These are phyloP conservation scores for Zaprionus gabonicus DNA, from an alignment of 1,140 invertebrate genomes.

Conservation along the genomic window DNA sequence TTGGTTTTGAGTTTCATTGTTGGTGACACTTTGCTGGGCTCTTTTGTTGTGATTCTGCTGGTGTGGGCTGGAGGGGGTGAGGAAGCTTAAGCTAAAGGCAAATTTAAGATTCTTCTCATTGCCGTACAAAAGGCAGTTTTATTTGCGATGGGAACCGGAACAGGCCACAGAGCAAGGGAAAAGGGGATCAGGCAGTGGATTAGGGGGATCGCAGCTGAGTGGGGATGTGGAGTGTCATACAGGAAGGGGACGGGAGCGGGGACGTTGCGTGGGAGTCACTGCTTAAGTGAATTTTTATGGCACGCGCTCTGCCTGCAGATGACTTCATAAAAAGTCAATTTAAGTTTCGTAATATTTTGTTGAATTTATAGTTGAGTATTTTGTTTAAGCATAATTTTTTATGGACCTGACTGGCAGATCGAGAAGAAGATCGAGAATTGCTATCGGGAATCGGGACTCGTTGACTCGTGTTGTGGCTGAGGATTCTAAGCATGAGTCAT, in stretches of 20 bases:
- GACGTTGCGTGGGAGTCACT: slow-evolving; percentile 58
- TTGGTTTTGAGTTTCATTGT: slow-evolving; percentile 71
- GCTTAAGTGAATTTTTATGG: slow-evolving; percentile 79
- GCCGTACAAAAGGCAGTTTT: not conserved
- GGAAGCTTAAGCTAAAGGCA: not conserved
- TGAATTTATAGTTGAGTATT: slow-evolving; percentile 79
- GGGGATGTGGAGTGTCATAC: no score
- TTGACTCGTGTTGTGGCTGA: not conserved
- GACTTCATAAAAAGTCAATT: slow-evolving; percentile 82
- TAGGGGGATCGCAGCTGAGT: not conserved
- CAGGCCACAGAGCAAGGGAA: not conserved
- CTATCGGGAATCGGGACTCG: not conserved
- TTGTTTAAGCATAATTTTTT: slow-evolving; percentile 81
- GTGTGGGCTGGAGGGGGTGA: not conserved
- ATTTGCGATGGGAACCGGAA: slow-evolving; percentile 14
- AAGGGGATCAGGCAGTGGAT: not conserved
- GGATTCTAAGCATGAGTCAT: slow-evolving; percentile 64
- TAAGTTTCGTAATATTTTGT: slow-evolving; percentile 81
- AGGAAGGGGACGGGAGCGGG: no score
- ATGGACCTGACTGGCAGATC: slow-evolving; percentile 10
- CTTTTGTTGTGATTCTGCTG: not conserved
- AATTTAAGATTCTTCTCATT: not conserved
- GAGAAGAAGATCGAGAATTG: not conserved
- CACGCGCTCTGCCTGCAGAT: slow-evolving; percentile 62
- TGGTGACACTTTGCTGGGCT: slow-evolving; percentile 54